A percentile compares a stretch with the other conserved stretches of the same genome.
Conservation (phyloP, 2,888 invertebrate genomes). For the Priocnemis perturbator region DNA sequence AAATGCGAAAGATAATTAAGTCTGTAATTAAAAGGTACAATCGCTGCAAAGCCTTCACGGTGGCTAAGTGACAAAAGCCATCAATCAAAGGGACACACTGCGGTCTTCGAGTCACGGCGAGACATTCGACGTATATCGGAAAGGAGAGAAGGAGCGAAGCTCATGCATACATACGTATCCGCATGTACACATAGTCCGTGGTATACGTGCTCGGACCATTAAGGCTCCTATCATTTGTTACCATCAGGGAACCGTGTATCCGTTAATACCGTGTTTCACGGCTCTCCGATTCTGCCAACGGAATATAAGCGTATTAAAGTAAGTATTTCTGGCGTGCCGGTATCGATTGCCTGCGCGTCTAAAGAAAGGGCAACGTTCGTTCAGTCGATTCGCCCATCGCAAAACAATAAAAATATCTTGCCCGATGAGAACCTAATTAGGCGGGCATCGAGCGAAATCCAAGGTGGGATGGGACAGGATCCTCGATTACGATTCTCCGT, state of each 20-base stretch:
- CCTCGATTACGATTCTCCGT: no score
- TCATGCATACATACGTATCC: conserved; percentile 33
- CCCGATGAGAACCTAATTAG: background rate
- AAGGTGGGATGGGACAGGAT: no score
- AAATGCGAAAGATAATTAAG: conserved; percentile 59
- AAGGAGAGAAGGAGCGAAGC: conserved; percentile 22
- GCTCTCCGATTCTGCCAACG: conserved; percentile 60
- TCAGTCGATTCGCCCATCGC: background rate
- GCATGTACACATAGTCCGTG: conserved; percentile 9
- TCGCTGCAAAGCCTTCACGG: conserved; percentile 59
- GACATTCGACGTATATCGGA: conserved; percentile 40
- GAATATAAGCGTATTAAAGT: conserved; percentile 69
- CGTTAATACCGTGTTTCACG: conserved; percentile 72
- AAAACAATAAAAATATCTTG: background rate
- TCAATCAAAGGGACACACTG: conserved; percentile 70
- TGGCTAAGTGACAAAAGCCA: conserved; percentile 72
- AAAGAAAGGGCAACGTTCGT: conserved; percentile 1
- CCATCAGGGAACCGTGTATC: conserved; percentile 62
- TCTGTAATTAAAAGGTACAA: conserved; percentile 64
- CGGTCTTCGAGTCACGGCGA: conserved; percentile 49
- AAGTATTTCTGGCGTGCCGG: conserved; percentile 51
- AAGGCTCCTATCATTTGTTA: conserved; percentile 72
- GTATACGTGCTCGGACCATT: conserved; percentile 62
- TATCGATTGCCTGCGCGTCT: conserved; percentile 43
- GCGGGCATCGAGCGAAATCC: no score